Base-by-base conservation (phyloP, 1,140 invertebrate species). In the Cylas formicarius region DNA sequence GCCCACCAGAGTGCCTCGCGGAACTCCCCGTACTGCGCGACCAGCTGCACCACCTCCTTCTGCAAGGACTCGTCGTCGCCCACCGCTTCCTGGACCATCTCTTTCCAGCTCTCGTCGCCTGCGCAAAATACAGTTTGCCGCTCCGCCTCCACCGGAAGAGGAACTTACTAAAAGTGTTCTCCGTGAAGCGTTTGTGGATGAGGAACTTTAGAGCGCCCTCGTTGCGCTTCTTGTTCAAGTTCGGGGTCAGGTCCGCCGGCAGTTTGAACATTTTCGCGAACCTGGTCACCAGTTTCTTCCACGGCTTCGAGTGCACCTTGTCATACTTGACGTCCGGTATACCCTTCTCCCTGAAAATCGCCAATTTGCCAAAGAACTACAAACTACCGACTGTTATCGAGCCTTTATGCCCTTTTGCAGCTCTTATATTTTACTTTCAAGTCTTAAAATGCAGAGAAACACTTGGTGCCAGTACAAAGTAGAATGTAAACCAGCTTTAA, bases 21-120 rank as follows among this genome's bases (percentile, higher is more conserved):
- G 7, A 57, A 14, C 53, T 73, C 75, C 31, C 73, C 71, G 64
- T 70, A 69, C 13, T 71, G 59, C 8, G 65, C 50, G 8, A 81
- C 52, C 31, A 65, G 63, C 11, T 29, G 45, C 1, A 82, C 61
- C 14, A 81, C 57, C 50, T 79, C 73, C 17, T 66, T 38, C 53
- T 78, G 73, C 4, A 82, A 48, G 5, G 71, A 67, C 19, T 55
- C 27, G 41, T 76, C 67, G 36, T 70, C 61, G 14, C 68, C 69
- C n/a, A 80, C 67, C 10, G 76, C 74, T 61, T 83, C 78, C 55
- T 73, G 73, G 0, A 75, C 72, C 69, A 84, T 75, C 67, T 85
- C 82, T 48, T 74, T 71, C 67, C 75, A 83, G 52, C 78, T 77
- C 48, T 73, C 72, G 16, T 59, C 58, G 52, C 71, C 75, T 77